Evolutionary conservation across 2,113 vertebrate genomes (phyloP), one percentile per base, ranked within the genome.

Genomic region (Loxodonta africana): DNA sequence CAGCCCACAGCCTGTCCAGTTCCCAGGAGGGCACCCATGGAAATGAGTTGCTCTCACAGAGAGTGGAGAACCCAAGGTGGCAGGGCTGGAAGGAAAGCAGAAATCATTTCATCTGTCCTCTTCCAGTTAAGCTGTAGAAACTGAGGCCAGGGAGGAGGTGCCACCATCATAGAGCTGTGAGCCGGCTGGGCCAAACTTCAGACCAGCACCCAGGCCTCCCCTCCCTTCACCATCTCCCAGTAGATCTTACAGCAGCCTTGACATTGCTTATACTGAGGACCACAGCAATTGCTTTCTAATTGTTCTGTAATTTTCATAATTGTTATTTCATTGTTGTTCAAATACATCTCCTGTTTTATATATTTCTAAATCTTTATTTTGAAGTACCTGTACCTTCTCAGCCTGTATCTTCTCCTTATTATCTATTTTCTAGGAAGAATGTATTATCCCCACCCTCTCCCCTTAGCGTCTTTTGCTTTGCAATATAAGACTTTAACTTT

Each of bases 241-340:
- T 12, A 6, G 30, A 10, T n/a, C 8, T 2, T n/a, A 28, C 25
- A 8, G 11, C 14, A 63, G 21, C 46, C 18, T 30, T 18, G 7
- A 28, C 8, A 0, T 7, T 8, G 5, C 25, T 6, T 6, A 8
- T 46, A 3, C 62, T 41, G 44, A 25, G n/a, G 44, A 26, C n/a
- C 11, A 0, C 12, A 2, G 1, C 63, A 0, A 7, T 15, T 15
- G 37, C 62, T 33, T 30, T 53, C 26, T 12, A 0, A 18, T 2
- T 14, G 14, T 25, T 7, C 53, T 21, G 15, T 12, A 21, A n/a
- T 5, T 88, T 51, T 17, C 26, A 2, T 15, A 53, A n/a, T 57
- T 57, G 1, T 48, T 17, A 10, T 65, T 51, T 51, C 10, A 0
- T 73, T 84, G 8, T 44, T 37, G 73, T 20, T 30, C 46, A 33